Percentiles rank a stretch among this genome's conserved stretches.
These are phyloP conservation scores for Peromyscus aztecus DNA, from an alignment of 2,797 vertebrate species.

Conservation along the genomic window DNA sequence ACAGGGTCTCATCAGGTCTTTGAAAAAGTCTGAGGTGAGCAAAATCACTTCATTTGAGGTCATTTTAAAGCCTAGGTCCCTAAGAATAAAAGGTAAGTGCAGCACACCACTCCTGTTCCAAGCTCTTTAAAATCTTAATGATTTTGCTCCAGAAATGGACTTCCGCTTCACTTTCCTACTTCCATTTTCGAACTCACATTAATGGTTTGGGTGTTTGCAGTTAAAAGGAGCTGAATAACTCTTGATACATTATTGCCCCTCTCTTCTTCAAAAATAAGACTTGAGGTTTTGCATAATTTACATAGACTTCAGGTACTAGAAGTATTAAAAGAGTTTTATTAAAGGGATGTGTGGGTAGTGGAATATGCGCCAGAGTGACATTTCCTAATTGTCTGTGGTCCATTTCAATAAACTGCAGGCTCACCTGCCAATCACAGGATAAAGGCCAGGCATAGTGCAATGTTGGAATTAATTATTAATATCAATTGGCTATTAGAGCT, in stretches of 20 bases:
- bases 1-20: constrained; percentile 14
- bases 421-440: constrained; percentile 73
- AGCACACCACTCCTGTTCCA: not conserved
- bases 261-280: constrained; percentile 50
- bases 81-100: constrained; percentile 40
- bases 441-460: constrained; percentile 79
- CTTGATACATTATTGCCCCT: not conserved
- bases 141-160: constrained; percentile 61
- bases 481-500: constrained; percentile 75
- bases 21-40: constrained; percentile 57
- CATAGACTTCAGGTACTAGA: constrained; percentile 58
- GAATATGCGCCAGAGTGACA: constrained; percentile 61
- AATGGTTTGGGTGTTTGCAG: constrained; percentile 52
- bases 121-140: constrained; percentile 69
- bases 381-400: constrained; percentile 76
- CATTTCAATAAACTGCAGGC: constrained; percentile 77
- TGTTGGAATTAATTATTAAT: constrained; percentile 86
- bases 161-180: not conserved
- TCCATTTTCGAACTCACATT: constrained; percentile 47
- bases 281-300: constrained; percentile 64
- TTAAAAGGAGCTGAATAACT: constrained; percentile 3
- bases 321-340: constrained; percentile 77
- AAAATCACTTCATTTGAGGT: constrained; percentile 53
- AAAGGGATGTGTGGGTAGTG: constrained; percentile 48
- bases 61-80: constrained; percentile 48